Conservation (phyloP, 2,113 vertebrate species). For the Oreocharis arfaki region DNA sequence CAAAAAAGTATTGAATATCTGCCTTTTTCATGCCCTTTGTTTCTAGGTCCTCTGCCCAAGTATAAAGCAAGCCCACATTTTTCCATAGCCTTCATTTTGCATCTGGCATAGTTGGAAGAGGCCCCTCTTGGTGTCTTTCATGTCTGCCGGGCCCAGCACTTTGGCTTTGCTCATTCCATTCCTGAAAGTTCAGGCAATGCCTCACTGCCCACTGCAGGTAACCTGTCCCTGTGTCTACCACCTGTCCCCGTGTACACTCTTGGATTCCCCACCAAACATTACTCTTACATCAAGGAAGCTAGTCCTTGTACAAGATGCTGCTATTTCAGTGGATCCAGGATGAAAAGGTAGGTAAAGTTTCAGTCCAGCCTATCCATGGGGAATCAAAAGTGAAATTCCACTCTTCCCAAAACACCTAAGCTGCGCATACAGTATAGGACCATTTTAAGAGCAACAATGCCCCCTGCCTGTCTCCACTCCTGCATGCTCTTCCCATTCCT, state of each 20-base stretch:
- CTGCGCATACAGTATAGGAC: background rate
- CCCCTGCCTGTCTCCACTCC: conserved; percentile 43
- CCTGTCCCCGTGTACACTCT: background rate
- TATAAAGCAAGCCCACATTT: background rate
- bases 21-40: background rate
- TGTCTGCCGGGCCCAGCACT: background rate
- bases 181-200: background rate
- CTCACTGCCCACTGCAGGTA: background rate
- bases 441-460: conserved; percentile 60
- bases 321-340: background rate
- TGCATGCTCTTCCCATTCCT: background rate
- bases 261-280: background rate
- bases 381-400: background rate
- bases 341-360: background rate
- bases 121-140: background rate
- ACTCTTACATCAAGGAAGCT: background rate
- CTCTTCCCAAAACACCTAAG: background rate
- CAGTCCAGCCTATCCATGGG: background rate
- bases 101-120: background rate
- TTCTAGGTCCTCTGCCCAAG: background rate
- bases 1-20: background rate
- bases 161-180: background rate
- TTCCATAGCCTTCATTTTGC: background rate
- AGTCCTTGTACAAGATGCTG: background rate
- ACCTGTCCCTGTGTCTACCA: background rate